Evolutionary conservation across 2,113 vertebrate species (phyloP).

Genomic region (Chiloscyllium plagiosum): DNA sequence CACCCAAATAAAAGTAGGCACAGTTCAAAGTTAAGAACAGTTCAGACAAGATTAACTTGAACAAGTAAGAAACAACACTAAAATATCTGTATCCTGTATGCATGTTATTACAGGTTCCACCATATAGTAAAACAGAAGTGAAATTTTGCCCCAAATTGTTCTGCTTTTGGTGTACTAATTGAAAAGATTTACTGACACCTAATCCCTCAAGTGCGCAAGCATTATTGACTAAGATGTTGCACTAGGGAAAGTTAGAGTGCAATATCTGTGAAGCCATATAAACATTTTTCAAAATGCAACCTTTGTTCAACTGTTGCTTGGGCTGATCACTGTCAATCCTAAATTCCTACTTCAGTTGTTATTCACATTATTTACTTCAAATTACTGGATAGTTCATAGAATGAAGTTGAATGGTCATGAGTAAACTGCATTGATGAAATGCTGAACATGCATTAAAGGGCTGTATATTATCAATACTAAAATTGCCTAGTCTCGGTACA

Average conservation of each 20-base stretch:
- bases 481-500: not conserved
- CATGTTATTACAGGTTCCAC: not conserved
- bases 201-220: not conserved
- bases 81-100: not conserved
- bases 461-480: not conserved
- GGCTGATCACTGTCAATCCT: not conserved
- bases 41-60: not conserved
- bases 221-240: too few species aligned
- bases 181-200: not conserved
- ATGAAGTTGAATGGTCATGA: not conserved
- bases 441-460: not conserved
- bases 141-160: not conserved
- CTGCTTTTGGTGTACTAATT: not conserved
- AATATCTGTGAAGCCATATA: not conserved
- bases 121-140: too few species aligned
- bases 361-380: not conserved
- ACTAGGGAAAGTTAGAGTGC: not conserved
- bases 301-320: not conserved
- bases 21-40: not conserved
- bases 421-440: not conserved
- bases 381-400: not conserved
- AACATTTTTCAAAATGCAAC: not conserved
- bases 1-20: not conserved
- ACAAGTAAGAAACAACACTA: not conserved
- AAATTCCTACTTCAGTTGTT: not conserved